Evolutionary conservation across 2,113 vertebrate species (phyloP).

Genomic region (Xiphophorus hellerii): DNA sequence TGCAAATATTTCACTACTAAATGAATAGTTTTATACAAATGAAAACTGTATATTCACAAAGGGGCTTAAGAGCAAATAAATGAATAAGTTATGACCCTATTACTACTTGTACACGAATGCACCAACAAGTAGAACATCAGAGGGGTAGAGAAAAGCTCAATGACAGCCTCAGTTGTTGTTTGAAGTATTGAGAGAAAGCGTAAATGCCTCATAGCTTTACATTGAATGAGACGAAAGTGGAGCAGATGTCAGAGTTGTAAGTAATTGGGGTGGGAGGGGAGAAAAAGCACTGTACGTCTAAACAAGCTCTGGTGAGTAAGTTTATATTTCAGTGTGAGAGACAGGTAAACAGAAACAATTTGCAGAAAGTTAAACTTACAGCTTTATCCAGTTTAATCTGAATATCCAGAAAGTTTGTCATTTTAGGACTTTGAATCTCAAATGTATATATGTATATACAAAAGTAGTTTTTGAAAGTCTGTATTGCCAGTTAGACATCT

Average conservation of each 20-base stretch:
- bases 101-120: slow-evolving; percentile 34
- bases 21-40: slow-evolving; percentile 28
- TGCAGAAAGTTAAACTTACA: not conserved
- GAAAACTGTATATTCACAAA: slow-evolving; percentile 26
- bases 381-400: not conserved
- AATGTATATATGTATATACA: not conserved
- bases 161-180: slow-evolving; percentile 29
- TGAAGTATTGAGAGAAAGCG: slow-evolving; percentile 48
- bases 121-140: slow-evolving; percentile 43
- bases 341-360: not conserved
- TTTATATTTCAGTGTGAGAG: not conserved
- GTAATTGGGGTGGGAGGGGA: too few species aligned
- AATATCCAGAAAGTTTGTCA: slow-evolving; percentile 9
- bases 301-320: not conserved
- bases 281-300: not conserved
- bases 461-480: slow-evolving; percentile 18
- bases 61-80: slow-evolving; percentile 19
- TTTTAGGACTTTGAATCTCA: not conserved
- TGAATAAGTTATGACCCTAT: slow-evolving; percentile 51
- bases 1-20: slow-evolving; percentile 23
- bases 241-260: not conserved
- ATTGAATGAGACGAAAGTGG: slow-evolving; percentile 46
- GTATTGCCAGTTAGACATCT: slow-evolving; percentile 35
- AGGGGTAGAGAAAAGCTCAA: slow-evolving; percentile 23
- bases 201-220: slow-evolving; percentile 46